phyloP scores from a whole-genome alignment of 2,797 vertebrate species.

The Cygnus olor region DNA sequence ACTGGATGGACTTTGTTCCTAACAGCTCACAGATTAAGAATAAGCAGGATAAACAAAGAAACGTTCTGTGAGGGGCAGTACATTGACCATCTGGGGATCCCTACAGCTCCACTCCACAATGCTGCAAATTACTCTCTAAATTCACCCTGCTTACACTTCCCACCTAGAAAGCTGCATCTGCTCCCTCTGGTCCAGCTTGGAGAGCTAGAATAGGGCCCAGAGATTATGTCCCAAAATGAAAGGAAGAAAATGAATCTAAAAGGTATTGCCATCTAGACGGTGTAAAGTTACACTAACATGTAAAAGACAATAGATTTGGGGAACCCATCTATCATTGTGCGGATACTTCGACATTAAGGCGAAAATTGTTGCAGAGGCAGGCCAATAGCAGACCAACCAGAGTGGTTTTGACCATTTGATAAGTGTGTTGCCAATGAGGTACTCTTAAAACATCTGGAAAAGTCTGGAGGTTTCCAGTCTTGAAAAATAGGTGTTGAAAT shows the following conservation, averaged over 20 bases:
- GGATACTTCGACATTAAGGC: neutral
- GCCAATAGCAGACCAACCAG: neutral
- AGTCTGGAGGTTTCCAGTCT: neutral
- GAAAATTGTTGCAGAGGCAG: neutral
- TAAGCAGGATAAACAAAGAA: neutral
- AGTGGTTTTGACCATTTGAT: neutral
- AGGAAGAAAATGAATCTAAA: neutral
- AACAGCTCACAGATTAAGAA: neutral
- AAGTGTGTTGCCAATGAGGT: neutral
- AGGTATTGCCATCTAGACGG: neutral
- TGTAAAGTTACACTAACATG: accelerated
- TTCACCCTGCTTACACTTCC: neutral
- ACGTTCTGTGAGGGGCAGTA: neutral
- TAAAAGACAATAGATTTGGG: accelerated
- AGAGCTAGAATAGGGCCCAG: neutral
- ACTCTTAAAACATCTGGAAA: neutral
- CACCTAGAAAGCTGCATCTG: neutral
- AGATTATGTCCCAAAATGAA: neutral
- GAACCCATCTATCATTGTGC: neutral
- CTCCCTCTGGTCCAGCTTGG: neutral
- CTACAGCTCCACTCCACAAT: accelerated
- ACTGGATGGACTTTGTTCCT: constrained; percentile 1
- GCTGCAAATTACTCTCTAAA: neutral
- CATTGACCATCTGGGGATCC: accelerated
- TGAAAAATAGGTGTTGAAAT: neutral